Percentiles rank a stretch among this genome's conserved stretches.
Conservation (phyloP, 2,888 invertebrate species). For the Gymnocheta viridis region DNA sequence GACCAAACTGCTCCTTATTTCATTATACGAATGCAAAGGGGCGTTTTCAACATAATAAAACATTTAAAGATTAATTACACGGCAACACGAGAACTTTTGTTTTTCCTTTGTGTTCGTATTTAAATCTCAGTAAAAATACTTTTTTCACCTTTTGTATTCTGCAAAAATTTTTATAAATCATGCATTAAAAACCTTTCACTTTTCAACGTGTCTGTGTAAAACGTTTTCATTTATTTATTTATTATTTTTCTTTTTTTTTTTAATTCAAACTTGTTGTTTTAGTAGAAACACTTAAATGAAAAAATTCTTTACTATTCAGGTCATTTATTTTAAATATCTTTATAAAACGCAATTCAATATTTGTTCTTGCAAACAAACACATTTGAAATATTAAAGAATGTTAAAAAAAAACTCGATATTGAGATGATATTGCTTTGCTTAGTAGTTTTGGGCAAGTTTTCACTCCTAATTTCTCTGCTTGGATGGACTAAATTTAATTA, state of each 20-base stretch:
- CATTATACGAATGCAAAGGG: constrained; percentile 44
- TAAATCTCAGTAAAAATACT: constrained; percentile 40
- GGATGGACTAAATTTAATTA: no score
- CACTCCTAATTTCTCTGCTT: no score
- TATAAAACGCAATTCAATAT: constrained; percentile 10
- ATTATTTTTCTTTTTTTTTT: not conserved
- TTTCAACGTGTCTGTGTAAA: constrained; percentile 58
- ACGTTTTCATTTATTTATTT: not conserved
- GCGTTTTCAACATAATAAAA: constrained; percentile 66
- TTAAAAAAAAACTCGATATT: no score
- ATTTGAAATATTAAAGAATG: no score
- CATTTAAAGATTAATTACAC: constrained; percentile 69
- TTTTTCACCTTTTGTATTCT: constrained; percentile 15
- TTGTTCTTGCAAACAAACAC: not conserved
- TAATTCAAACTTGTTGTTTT: constrained; percentile 30
- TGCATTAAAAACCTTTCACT: constrained; percentile 66
- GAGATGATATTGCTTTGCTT: no score
- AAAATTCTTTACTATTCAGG: constrained; percentile 41
- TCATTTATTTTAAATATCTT: constrained; percentile 36
- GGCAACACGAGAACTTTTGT: constrained; percentile 60
- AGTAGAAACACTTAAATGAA: constrained; percentile 22
- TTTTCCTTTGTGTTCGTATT: constrained; percentile 37
- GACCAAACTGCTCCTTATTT: constrained; percentile 1
- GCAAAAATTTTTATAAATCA: constrained; percentile 55
- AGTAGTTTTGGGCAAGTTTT: no score